Conservation (phyloP, 2,888 invertebrate species). For the Gymnocheta viridis region DNA sequence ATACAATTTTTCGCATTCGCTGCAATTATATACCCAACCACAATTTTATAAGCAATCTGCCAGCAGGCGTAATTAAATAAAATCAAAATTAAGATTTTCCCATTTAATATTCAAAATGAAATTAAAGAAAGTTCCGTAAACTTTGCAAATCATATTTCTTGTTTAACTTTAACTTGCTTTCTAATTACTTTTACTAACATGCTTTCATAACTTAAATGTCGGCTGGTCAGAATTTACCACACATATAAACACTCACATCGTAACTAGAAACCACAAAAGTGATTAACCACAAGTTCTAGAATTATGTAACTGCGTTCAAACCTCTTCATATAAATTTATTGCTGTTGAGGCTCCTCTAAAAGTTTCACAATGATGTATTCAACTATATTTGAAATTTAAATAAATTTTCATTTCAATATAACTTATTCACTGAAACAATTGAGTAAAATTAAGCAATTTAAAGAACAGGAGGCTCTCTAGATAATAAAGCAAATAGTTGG, state of each 20-base stretch:
- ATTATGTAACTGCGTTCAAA: neutral
- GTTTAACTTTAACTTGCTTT: neutral
- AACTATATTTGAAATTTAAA: neutral
- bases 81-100: neutral
- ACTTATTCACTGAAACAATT: neutral
- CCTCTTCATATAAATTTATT: neutral
- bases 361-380: neutral
- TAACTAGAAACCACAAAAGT: slow-evolving; percentile 1
- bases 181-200: neutral
- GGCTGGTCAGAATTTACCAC: neutral
- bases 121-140: too few species aligned
- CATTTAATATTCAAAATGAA: neutral
- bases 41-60: neutral
- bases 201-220: neutral
- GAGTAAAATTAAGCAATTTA: neutral
- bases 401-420: too few species aligned
- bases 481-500: neutral
- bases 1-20: neutral
- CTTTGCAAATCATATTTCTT: neutral
- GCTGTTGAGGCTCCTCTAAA: neutral
- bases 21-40: neutral
- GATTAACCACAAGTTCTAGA: slow-evolving; percentile 2
- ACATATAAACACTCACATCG: neutral
- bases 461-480: neutral
- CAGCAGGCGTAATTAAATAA: neutral